Percentiles rank a stretch among this genome's conserved stretches.
These are phyloP conservation scores for Pharmacophagus antenor DNA, from an alignment of 2,888 invertebrate species.

Conservation along the genomic window DNA sequence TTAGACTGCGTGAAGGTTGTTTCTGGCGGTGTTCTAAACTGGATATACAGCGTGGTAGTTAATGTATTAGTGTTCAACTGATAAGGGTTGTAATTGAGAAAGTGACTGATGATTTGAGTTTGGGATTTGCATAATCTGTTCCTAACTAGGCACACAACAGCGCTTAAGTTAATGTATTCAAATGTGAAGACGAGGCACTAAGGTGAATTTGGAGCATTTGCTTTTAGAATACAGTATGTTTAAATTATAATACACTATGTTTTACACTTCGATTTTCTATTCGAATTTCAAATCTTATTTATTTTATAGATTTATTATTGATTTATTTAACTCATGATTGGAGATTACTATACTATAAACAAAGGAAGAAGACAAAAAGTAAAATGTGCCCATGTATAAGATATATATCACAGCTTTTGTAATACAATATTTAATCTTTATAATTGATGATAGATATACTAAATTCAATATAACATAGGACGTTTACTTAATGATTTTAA, in stretches of 20 bases:
- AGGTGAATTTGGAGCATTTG: conserved; percentile 19
- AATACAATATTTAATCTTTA: too few species aligned
- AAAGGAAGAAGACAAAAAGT: too few species aligned
- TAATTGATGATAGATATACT: too few species aligned
- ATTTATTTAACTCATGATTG: too few species aligned
- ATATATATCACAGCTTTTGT: too few species aligned
- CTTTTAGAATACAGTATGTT: conserved; percentile 10
- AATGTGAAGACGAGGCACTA: conserved; percentile 23
- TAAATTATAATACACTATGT: too few species aligned
- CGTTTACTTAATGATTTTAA: too few species aligned
- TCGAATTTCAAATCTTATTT: neutral
- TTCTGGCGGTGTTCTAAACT: conserved; percentile 10
- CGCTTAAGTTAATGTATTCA: conserved; percentile 29
- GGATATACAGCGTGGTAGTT: conserved; percentile 39
- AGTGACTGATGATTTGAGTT: conserved; percentile 59
- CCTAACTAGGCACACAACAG: conserved; percentile 32
- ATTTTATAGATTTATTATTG: neutral
- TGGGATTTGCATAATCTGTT: conserved; percentile 56
- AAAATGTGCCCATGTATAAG: too few species aligned
- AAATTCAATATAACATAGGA: too few species aligned
- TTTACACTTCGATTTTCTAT: neutral
- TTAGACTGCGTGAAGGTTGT: conserved; percentile 23
- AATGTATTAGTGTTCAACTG: conserved; percentile 45
- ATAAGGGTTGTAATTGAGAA: conserved; percentile 61
- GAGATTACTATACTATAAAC: too few species aligned